Evolutionary conservation across 2,888 invertebrate species (phyloP).

Genomic region (Ypsolopha sequella): DNA sequence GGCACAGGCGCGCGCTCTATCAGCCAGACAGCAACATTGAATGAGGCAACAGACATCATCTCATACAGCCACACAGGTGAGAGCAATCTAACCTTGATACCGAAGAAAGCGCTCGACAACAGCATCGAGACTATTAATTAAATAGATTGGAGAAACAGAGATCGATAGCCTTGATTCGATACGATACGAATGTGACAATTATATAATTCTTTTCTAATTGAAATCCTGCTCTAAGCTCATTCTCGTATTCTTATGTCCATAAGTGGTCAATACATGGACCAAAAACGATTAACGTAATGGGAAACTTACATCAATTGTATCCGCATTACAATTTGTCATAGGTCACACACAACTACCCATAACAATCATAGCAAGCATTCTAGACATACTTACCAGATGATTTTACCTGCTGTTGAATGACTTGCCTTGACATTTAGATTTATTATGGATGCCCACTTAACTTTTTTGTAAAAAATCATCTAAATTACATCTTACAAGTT

Average conservation of each 20-base stretch:
- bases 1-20: neutral
- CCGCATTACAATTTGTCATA: too few species aligned
- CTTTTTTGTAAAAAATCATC: neutral
- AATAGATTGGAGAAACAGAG: slow-evolving; percentile 13
- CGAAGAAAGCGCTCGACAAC: slow-evolving; percentile 53
- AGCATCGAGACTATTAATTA: slow-evolving; percentile 34
- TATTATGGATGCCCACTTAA: neutral
- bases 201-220: too few species aligned
- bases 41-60: neutral
- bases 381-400: neutral
- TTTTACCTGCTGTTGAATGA: neutral
- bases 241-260: too few species aligned
- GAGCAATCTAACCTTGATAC: slow-evolving; percentile 51
- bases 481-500: too few species aligned
- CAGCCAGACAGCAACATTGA: neutral
- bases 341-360: neutral
- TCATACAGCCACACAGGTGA: slow-evolving; percentile 27
- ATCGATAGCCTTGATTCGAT: neutral
- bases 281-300: too few species aligned
- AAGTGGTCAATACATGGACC: too few species aligned
- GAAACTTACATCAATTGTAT: too few species aligned
- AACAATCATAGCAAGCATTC: neutral
- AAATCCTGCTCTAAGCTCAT: too few species aligned
- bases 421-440: neutral
- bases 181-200: too few species aligned